A percentile compares a stretch with the other conserved stretches of the same genome.
These are phyloP conservation scores for Carpatolechia fugitivella DNA, from an alignment of 2,888 invertebrate genomes.

Conservation along the genomic window DNA sequence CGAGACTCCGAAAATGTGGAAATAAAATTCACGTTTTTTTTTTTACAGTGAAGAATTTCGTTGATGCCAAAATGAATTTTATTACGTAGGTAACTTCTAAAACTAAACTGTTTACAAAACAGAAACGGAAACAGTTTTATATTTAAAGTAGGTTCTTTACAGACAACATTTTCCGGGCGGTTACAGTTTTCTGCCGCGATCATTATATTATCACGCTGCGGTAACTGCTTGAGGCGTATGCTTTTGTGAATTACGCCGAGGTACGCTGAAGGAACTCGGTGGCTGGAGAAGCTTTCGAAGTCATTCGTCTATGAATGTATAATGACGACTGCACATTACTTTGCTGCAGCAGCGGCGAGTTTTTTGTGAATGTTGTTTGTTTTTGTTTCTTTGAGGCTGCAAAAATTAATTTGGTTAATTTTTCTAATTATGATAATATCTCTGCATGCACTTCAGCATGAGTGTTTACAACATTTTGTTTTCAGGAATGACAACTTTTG, in stretches of 20 bases:
- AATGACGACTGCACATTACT: conserved; percentile 52
- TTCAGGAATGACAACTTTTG: no score
- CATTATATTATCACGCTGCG: conserved; percentile 74
- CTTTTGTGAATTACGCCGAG: conserved; percentile 57
- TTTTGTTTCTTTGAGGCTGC: conserved; percentile 18
- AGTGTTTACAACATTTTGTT: no score
- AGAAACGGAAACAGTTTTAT: no score
- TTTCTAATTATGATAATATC: no score
- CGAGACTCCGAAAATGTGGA: background rate
- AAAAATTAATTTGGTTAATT: background rate
- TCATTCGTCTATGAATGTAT: conserved; percentile 71
- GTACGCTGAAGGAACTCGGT: conserved; percentile 47
- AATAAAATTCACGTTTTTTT: no score
- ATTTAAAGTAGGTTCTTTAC: conserved; percentile 16
- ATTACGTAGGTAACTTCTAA: no score
- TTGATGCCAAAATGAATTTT: no score
- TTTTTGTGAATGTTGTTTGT: conserved; percentile 25
- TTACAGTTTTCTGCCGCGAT: conserved; percentile 42
- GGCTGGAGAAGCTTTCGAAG: conserved; percentile 56
- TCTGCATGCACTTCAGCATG: no score
- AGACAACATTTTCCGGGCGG: conserved; percentile 30
- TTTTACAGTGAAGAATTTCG: no score
- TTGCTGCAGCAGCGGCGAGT: conserved; percentile 26
- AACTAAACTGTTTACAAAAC: no score
- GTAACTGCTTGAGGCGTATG: conserved; percentile 49